Conservation (phyloP, 1,140 invertebrate genomes). For the Calephelis nemesis region DNA sequence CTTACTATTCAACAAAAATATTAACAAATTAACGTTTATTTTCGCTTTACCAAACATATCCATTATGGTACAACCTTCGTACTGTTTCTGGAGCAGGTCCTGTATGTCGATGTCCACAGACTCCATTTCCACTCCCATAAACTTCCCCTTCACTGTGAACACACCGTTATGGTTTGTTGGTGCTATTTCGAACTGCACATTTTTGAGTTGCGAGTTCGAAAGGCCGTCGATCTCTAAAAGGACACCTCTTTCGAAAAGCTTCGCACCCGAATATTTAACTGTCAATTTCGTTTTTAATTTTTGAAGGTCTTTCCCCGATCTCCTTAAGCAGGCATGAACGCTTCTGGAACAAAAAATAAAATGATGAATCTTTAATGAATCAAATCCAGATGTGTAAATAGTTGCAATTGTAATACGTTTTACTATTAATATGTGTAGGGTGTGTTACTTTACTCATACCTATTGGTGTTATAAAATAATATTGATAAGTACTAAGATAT, state of each 20-base stretch:
- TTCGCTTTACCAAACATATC: slow-evolving; percentile 90
- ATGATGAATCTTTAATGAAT: slow-evolving; percentile 1
- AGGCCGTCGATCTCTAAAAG: slow-evolving; percentile 87
- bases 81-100: slow-evolving; percentile 88
- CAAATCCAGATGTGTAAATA: too few relatives aligned
- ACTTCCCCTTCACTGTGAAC: slow-evolving; percentile 87
- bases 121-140: slow-evolving; percentile 90
- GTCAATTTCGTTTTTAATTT: slow-evolving; percentile 82
- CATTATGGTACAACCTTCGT: slow-evolving; percentile 88
- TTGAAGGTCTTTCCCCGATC: slow-evolving; percentile 75
- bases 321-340: slow-evolving; percentile 76
- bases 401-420: too few relatives aligned
- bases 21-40: slow-evolving; percentile 88
- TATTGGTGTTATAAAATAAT: too few relatives aligned
- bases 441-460: too few relatives aligned
- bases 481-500: too few relatives aligned
- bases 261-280: slow-evolving; percentile 86
- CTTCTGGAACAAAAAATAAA: slow-evolving; percentile 67
- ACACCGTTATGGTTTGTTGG: slow-evolving; percentile 85
- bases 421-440: too few relatives aligned
- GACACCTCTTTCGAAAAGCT: slow-evolving; percentile 87
- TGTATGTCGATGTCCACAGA: slow-evolving; percentile 88
- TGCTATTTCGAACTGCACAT: slow-evolving; percentile 88
- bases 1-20: slow-evolving; percentile 88
- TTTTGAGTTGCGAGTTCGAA: slow-evolving; percentile 84